Evolutionary conservation across 2,113 vertebrate species (phyloP), one percentile per base, ranked within the genome.

Genomic region (Cochlearius cochlearius): DNA sequence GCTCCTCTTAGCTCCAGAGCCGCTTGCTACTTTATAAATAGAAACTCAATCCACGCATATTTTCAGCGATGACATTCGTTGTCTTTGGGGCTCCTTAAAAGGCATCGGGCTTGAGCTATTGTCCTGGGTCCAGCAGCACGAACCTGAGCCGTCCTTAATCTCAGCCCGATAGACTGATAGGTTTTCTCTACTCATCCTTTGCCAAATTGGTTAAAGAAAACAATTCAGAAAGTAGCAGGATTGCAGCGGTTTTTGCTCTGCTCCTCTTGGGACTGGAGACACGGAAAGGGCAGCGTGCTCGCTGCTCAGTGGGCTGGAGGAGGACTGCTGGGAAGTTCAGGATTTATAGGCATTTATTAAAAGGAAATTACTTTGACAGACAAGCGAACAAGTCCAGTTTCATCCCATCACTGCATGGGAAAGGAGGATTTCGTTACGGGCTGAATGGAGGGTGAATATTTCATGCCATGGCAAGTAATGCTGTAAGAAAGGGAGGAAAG

Each of bases 61-160:
- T 98, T 98, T 97, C 98, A 97, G 97, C 92, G 91, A 58, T 83
- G 67, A 82, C 95, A 97, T 97, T 97, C 92, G 83, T 96, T 97
- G 97, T 98, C 96, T 98, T 97, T 97, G 98, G 97, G 98, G 94
- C 96, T 96, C 98, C 98, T 95, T 98, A 98, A 97, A 98, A 98
- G 98, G 98, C 94, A 96, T 95, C 20, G 7, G 91, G 95, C 95
- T 97, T 96, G 93, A 75, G 49, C 34, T 80, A 30, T 34, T 45
- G 50, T 38, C 53, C 21, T 41, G 62, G 6, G 32, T 85, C 71
- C 45, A 39, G 87, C 76, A 50, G 39, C 8, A 0, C 1, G 5
- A 86, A 92, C 80, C 88, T 87, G 83, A 90, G 79, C 60, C 3
- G 2, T 25, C 63, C 63, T 96, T 63, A 43, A 80, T 71, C 2